Conservation (phyloP, 2,888 invertebrate genomes). For the Bembecia ichneumoniformis region DNA sequence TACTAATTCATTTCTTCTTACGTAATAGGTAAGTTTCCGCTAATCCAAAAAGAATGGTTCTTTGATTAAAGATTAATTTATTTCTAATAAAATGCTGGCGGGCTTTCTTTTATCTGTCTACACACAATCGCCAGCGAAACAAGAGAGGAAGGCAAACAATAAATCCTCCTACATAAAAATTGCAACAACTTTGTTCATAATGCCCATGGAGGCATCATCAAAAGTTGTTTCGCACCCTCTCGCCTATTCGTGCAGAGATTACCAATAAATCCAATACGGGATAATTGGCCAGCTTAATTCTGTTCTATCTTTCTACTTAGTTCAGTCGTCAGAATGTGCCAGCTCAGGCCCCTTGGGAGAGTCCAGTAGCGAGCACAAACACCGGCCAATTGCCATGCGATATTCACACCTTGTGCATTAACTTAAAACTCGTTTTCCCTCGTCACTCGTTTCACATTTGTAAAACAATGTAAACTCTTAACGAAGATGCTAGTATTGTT, state of each 20-base stretch:
- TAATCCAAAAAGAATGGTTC: constrained; percentile 31
- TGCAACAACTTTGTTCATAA: constrained; percentile 71
- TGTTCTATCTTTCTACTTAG: constrained; percentile 73
- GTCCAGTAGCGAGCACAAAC: constrained; percentile 59
- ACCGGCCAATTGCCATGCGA: constrained; percentile 41
- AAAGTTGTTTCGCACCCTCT: constrained; percentile 72
- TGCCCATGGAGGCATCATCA: constrained; percentile 69
- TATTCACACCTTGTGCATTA: constrained; percentile 38
- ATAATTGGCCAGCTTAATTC: constrained; percentile 74
- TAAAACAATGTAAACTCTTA: constrained; percentile 32
- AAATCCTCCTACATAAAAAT: constrained; percentile 70
- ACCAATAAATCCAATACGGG: constrained; percentile 74
- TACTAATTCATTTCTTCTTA: background rate
- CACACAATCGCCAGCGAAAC: constrained; percentile 57
- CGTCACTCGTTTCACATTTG: constrained; percentile 23
- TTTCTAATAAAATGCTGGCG: constrained; percentile 51
- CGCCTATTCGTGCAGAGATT: constrained; percentile 72
- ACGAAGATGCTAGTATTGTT: constrained; percentile 52
- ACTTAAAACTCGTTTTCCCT: constrained; percentile 41
- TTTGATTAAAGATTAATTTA: constrained; percentile 53
- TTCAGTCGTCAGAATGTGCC: constrained; percentile 73
- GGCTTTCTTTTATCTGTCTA: constrained; percentile 56
- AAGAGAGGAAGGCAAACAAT: constrained; percentile 59
- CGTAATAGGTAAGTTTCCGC: constrained; percentile 17
- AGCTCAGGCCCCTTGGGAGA: constrained; percentile 67